Base-by-base conservation (phyloP, 2,113 vertebrate genomes). In the Noctilio leporinus region DNA sequence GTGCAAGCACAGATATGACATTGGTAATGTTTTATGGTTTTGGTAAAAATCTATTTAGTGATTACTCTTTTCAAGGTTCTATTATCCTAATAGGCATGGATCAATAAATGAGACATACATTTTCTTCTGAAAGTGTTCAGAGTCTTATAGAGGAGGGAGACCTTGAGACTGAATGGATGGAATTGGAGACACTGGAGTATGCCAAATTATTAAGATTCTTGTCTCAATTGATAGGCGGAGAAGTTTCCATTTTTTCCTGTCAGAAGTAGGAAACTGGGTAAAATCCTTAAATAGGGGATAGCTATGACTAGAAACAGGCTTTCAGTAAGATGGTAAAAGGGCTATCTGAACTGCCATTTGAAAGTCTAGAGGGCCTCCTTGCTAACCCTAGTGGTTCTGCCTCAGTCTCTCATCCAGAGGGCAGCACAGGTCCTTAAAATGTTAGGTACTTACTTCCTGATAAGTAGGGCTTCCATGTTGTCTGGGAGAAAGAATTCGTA, bases 401-500 rank as follows among this genome's bases (percentile, higher is more conserved):
- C 24, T 20, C 38, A 80, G 9, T 76, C 15, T 6, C 2, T 40
- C 62, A 53, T 43, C 24, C 35, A 92, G 4, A 12, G 30, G 11
- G 26, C 28, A 96, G 49, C 38, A 77, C 19, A 91, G 24, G 26
- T 28, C 40, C 47, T 35, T 90, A 86, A 95, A 92, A 89, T 72
- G 15, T 49, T 81, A 33, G 3, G 4, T 33, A 96, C 98, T 83
- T 98, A 99, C 99, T 98, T 99, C 83, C 99, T 99, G 49, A 99
- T 99, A 96, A 98, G 98, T 98, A 99, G 98, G 85, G 99, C 99
- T 45, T 99, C 99, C 24, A 96, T 82, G 55, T 99, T 99, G 97
- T 99, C 98, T 1, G 99, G 98, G 4, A 98, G 98, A 98, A 99
- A 99, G 97, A 99, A 99, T 97, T 99, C 98, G 0, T 98, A 99